Base-by-base conservation (phyloP, 2,113 vertebrate species). In the Gallinago media region DNA sequence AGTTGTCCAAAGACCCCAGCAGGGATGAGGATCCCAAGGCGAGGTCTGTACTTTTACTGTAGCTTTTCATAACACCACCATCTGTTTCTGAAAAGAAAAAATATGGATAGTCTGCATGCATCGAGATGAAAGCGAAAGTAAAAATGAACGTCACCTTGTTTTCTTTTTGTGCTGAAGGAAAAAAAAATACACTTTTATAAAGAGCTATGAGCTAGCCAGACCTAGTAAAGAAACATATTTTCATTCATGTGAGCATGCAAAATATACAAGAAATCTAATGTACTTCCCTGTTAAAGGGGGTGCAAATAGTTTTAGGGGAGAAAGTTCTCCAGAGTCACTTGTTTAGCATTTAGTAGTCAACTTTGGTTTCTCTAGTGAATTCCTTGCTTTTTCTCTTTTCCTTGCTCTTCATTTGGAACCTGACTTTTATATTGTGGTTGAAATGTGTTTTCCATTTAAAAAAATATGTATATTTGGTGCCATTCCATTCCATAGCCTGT, bases 111-210 rank as follows among this genome's bases (percentile, higher is more conserved):
- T 21, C 49, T 83, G 31, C n/a, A 26, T 67, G 20, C 32, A 44
- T 86, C 46, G 70, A 65, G 84, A n/a, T 72, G 77, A 91, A 95
- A 95, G 55, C 72, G 56, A 91, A 94, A 95, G 73, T 74, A 71
- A 77, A 80, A 49, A 74, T 20, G 17, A 80, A 74, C 50, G 52
- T 81, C 79, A 81, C 77, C 90, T 93, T 85, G 23, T 25, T 82
- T 62, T 55, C 75, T 49, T 88, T 19, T 17, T 61, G 25, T 74
- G 34, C 36, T 79, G 25, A 52, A 77, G 38, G 32, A 42, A 81
- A 62, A 66, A 62, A 80, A 74, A 7, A 8, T 29, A 26, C 0
- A 0, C 58, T 89, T 88, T 70, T 34, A 15, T 46, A 79, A 52
- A 32, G 55, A 46, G 23, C 55, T 63, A 52, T 2, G 3, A 83